Evolutionary conservation across 2,797 vertebrate species (phyloP), one percentile per base, ranked within the genome.

Genomic region (Poecile montanus): DNA sequence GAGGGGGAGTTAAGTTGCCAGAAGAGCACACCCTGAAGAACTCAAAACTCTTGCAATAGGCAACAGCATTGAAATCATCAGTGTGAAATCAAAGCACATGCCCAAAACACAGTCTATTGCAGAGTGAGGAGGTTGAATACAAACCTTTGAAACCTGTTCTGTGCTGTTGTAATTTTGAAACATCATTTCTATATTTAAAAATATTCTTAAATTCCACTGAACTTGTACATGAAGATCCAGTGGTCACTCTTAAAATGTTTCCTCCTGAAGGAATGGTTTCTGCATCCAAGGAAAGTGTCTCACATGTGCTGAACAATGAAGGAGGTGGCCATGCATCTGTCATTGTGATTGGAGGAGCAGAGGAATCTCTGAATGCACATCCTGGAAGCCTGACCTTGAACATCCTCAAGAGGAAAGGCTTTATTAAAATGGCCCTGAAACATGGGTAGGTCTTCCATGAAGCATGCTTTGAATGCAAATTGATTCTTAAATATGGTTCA

Each of bases 341-440:
- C 77, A 96, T 99, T 26, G 98, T 99, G 1, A 97, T 99, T 11
- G 99, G 99, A n/a, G 99, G 99, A 73, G 98, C 99, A 72, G 91
- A 98, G 14, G 99, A 99, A 85, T 93, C 98, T 36, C 97, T 99
- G 96, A 98, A 99, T 2, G 98, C 99, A 5, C 98, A 97, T 34
- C 99, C 99, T 4, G 99, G 99, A 91, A 98, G 97, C 21, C 94
- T 98, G 48, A 99, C 95, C 2, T 93, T 99, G 25, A 98, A 98
- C 96, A 94, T 99, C 61, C 96, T 84, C 57, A 97, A 98, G 82
- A 98, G 98, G 94, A 99, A 99, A 86, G 99, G 99, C 38, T 99
- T 99, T 97, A 98, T 99, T 97, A 99, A 99, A 97, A 91, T 99
- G 91, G 99, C 99, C n/a, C 97, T 99, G 62, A 99, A 98, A 96